phyloP scores from a whole-genome alignment of 2,797 vertebrate species.

The Falco berigora region DNA sequence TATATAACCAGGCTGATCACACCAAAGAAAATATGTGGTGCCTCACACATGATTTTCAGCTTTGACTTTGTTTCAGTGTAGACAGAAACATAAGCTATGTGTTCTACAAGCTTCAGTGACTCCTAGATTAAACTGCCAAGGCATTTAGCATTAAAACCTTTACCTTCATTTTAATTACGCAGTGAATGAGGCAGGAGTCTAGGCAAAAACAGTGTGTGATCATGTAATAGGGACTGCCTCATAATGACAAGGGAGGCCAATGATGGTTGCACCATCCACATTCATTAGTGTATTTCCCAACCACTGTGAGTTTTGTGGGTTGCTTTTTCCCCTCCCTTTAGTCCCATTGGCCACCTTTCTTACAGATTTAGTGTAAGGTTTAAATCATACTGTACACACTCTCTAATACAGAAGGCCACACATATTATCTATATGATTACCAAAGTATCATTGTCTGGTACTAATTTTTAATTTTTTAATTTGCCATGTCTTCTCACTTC shows the following conservation, averaged over 20 bases:
- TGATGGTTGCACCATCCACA: not conserved
- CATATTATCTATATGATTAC: not conserved
- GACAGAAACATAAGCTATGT: not conserved
- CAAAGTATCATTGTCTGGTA: not conserved
- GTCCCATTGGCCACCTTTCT: not conserved
- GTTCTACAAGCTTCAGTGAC: not conserved
- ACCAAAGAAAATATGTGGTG: not conserved
- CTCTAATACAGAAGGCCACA: not conserved
- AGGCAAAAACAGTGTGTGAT: not conserved
- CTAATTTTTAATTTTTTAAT: not conserved
- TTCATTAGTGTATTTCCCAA: conserved; percentile 39
- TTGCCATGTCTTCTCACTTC: not conserved
- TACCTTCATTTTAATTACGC: conserved; percentile 11
- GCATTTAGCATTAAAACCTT: not conserved
- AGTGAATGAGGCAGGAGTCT: not conserved
- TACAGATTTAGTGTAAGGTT: not conserved
- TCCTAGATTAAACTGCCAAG: not conserved
- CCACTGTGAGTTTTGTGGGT: not conserved
- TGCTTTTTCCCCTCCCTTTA: not conserved
- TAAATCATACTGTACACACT: not conserved
- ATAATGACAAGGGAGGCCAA: conserved; percentile 1
- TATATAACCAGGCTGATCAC: not conserved
- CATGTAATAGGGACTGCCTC: not conserved
- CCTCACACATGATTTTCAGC: not conserved
- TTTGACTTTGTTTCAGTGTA: not conserved